phyloP scores from a whole-genome alignment of 2,797 vertebrate species.

The Acipenser oxyrinchus region DNA sequence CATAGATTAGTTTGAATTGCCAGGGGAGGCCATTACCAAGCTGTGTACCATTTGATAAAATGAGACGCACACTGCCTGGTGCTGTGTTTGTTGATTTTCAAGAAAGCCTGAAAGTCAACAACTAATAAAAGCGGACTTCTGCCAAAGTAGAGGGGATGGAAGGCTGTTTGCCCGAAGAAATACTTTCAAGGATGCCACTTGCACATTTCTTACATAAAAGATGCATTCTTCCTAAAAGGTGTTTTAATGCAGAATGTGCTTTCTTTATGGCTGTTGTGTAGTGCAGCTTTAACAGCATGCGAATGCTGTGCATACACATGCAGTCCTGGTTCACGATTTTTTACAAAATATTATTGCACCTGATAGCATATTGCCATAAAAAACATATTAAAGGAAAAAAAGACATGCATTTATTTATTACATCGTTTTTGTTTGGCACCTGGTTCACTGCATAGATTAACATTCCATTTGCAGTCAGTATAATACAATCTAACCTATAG shows the following conservation, averaged over 20 bases:
- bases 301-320: too few relatives aligned
- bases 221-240: background rate
- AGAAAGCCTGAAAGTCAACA: conserved; percentile 64
- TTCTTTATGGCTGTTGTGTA: too few relatives aligned
- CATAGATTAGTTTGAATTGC: conserved; percentile 98
- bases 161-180: conserved; percentile 53
- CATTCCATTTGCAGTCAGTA: too few relatives aligned
- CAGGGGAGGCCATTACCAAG: conserved; percentile 99
- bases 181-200: conserved; percentile 55
- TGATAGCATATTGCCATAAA: too few relatives aligned
- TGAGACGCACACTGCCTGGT: conserved; percentile 82
- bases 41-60: conserved; percentile 98
- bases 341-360: too few relatives aligned
- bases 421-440: too few relatives aligned
- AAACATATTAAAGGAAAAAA: too few relatives aligned
- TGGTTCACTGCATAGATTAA: too few relatives aligned
- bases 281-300: too few relatives aligned
- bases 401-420: too few relatives aligned
- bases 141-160: conserved; percentile 52
- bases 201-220: conserved; percentile 41
- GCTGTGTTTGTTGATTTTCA: conserved; percentile 82
- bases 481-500: too few relatives aligned
- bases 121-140: conserved; percentile 63
- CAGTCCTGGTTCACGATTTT: too few relatives aligned
- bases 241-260: background rate